These are phyloP conservation scores for Apis mellifera DNA, from an alignment of 1,140 invertebrate genomes.

Conservation along the genomic window Amel_HAv3.1 CM009943.2:2619501-2620000, in stretches of 20 bases:
- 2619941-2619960: neutral
- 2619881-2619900: too few species aligned
- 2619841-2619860: too few species aligned
- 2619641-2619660: conserved; percentile 65
- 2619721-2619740: conserved; percentile 60
- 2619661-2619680: conserved; percentile 50
- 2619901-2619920: too few species aligned
- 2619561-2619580: conserved; percentile 70
- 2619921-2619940: too few species aligned
- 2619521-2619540: conserved; percentile 59
- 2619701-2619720: conserved; percentile 44
- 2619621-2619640: conserved; percentile 79
- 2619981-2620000: too few species aligned
- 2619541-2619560: conserved; percentile 58
- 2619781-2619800: conserved; percentile 7
- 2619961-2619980: too few species aligned
- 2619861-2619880: too few species aligned
- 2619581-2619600: conserved; percentile 69
- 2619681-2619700: conserved; percentile 58
- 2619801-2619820: conserved; percentile 3
- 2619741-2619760: conserved; percentile 18
- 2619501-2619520: conserved; percentile 73
- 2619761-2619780: conserved; percentile 40
- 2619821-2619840: too few species aligned
- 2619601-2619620: conserved; percentile 48